These are phyloP conservation scores for Sebastes flavidus DNA, from an alignment of 2,797 vertebrate genomes.

Conservation along the genomic window DNA sequence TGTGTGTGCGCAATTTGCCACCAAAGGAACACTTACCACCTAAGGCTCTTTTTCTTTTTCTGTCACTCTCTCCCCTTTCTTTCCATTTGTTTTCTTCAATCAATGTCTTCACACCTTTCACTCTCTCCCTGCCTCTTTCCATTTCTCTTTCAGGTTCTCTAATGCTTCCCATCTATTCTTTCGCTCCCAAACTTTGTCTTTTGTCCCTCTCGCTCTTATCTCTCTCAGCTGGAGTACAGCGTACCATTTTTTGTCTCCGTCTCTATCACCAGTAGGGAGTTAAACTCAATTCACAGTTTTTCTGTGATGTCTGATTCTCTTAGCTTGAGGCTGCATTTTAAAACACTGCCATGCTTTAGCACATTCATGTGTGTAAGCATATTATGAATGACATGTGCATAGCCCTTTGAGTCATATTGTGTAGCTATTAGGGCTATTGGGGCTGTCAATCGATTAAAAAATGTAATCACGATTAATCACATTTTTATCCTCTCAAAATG, in stretches of 20 bases:
- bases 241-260: background rate
- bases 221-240: slow-evolving; percentile 2
- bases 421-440: background rate
- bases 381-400: background rate
- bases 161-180: background rate
- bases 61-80: slow-evolving; percentile 14
- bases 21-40: slow-evolving; percentile 38
- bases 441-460: too few species aligned
- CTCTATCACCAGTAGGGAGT: slow-evolving; percentile 11
- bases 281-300: slow-evolving; percentile 37
- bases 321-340: slow-evolving; percentile 37
- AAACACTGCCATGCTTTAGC: slow-evolving; percentile 2
- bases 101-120: slow-evolving; percentile 25
- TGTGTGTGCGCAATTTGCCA: background rate
- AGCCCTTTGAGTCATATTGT: background rate
- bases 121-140: slow-evolving; percentile 4
- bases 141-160: background rate
- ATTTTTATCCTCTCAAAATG: too few species aligned
- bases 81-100: slow-evolving; percentile 35
- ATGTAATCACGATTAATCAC: too few species aligned
- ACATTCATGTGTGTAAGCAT: background rate
- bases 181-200: background rate
- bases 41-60: slow-evolving; percentile 20
- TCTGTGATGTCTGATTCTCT: slow-evolving; percentile 32
- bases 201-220: background rate